Percentiles rank a stretch among this genome's conserved stretches.
phyloP scores from a whole-genome alignment of 2,113 vertebrate genomes.

The Bucco capensis region DNA sequence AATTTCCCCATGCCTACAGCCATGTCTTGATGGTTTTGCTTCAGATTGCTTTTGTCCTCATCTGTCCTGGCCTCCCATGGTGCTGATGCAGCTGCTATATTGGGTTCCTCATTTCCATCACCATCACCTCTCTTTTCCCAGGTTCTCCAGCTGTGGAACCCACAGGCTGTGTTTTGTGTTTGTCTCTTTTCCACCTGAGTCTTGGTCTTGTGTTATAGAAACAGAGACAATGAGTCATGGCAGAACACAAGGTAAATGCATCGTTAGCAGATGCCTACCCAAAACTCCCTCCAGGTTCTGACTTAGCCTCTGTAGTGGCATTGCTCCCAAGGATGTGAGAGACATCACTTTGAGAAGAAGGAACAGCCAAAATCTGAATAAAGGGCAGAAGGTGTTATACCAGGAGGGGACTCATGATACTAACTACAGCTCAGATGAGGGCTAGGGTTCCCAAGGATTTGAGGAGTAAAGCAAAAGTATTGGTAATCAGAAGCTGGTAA shows the following conservation, averaged over 20 bases:
- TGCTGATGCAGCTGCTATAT: neutral
- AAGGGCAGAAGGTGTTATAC: neutral
- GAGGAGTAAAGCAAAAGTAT: neutral
- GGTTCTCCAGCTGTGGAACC: neutral
- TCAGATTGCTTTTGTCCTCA: neutral
- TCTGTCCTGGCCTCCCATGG: fast-evolving
- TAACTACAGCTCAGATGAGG: neutral
- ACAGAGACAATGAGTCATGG: neutral
- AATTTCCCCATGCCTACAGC: neutral
- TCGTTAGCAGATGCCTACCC: neutral
- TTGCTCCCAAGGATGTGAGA: neutral
- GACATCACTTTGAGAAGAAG: neutral
- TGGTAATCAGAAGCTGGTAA: neutral
- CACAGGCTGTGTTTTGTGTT: neutral
- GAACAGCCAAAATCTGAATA: neutral
- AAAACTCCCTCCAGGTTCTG: neutral
- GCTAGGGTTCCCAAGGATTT: neutral
- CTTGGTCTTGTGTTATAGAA: neutral
- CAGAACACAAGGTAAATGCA: neutral
- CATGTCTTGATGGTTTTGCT: neutral
- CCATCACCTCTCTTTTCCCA: neutral
- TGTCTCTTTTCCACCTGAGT: neutral
- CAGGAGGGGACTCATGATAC: neutral
- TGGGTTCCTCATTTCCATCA: neutral
- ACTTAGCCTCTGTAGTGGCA: neutral